Base-by-base conservation (phyloP, 2,888 invertebrate genomes). In the Ichneumoninae sp. region DNA sequence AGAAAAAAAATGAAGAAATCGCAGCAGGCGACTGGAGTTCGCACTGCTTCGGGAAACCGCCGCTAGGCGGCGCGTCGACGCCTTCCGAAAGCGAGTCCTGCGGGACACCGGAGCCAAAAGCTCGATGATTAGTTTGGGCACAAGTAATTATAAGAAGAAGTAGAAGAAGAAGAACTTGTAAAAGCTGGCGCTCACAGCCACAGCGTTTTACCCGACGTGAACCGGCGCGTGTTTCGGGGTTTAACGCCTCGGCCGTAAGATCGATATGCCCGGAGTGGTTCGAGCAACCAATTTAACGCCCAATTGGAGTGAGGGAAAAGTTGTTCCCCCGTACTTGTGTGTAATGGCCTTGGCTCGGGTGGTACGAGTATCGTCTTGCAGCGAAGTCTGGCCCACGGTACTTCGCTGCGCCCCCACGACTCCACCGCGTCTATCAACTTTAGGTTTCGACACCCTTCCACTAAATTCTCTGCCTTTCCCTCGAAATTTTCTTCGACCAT, bases 341-440 rank as follows among this genome's bases (percentile, higher is more conserved):
- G 76, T 85, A 80, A 74, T 83, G 74, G 85, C 80, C 85, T 83
- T 81, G 78, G 81, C 83, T 81, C 80, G 82, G 75, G 40, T 81
- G 84, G 78, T 81, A 83, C 87, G 87, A 87, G 83, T 78, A 80
- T 87, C 79, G 83, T 69, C 83, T 79, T 89, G 88, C 91, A 91
- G 87, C 88, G 86, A 88, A 89, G 85, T 88, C 76, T 88, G 87
- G 16, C 33, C 33, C 30, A 60, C 16, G 33, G 33, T 33, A 79
- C 86, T 83, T 85, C 86, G 89, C 86, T 89, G 88, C 91, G 90
- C 91, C 91, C 91, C 91, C 91, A 91, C 91, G 90, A 90, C 88
- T 70, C 70, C 3, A 77, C 90, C 89, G 89, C 91, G 88, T 90
- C 86, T 83, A 88, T 90, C 88, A 88, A 89, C 77, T 83, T 87